These are phyloP conservation scores for Lepidothrix coronata DNA, from an alignment of 2,113 vertebrate species.

Conservation along the genomic window DNA sequence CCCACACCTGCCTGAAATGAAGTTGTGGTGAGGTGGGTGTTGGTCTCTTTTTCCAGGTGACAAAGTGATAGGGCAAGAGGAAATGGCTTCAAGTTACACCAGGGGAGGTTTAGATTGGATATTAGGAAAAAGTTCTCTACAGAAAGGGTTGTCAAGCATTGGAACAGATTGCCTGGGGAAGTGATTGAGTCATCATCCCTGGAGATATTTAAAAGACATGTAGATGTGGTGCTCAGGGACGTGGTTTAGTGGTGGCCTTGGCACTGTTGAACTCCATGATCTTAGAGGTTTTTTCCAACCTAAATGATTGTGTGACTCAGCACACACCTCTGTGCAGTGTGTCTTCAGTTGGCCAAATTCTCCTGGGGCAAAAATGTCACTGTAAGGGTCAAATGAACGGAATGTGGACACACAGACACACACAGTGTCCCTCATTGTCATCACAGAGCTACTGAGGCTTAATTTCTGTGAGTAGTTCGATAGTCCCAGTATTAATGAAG, in stretches of 20 bases:
- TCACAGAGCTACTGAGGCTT: background rate
- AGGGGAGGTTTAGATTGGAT: background rate
- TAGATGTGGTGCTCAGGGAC: background rate
- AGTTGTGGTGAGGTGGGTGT: background rate
- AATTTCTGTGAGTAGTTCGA: background rate
- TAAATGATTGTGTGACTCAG: background rate
- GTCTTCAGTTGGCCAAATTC: rapidly evolving
- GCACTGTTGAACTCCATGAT: background rate
- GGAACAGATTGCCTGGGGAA: background rate
- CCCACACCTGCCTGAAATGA: background rate
- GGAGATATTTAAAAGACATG: background rate
- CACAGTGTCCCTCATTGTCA: background rate
- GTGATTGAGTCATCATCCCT: background rate
- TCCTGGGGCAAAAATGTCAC: background rate
- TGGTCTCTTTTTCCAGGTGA: background rate
- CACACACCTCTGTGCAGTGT: rapidly evolving
- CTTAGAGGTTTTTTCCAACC: background rate
- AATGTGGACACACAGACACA: background rate
- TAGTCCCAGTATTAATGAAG: background rate
- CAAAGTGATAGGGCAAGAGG: background rate
- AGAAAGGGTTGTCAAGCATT: background rate
- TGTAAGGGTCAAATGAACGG: rapidly evolving
- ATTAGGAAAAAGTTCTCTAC: background rate
- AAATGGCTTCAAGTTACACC: background rate
- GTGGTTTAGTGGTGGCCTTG: background rate